A percentile compares a stretch with the other conserved stretches of the same genome.
These are phyloP conservation scores for Porites divaricata DNA, from an alignment of 92 coral and sea anemone species.

Conservation along the genomic window DNA sequence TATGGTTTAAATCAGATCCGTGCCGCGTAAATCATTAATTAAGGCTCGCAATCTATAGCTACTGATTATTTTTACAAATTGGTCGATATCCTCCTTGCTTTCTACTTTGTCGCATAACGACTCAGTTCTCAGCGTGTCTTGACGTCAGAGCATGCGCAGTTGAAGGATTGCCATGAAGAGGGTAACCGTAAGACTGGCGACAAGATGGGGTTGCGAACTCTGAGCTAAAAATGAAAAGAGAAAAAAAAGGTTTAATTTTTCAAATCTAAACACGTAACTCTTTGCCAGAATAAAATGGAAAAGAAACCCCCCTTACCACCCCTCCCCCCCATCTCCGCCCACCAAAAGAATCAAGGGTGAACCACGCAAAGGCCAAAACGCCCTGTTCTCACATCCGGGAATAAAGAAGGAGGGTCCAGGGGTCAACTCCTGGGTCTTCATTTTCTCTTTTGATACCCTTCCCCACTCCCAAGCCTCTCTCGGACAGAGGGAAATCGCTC, in stretches of 20 bases:
- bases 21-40: slow-evolving; percentile 13
- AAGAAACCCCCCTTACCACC: no score
- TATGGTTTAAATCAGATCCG: neutral
- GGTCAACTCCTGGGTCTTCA: no score
- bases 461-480: no score
- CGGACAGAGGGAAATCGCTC: no score
- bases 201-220: slow-evolving; percentile 3
- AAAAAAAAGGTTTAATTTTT: neutral
- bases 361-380: no score
- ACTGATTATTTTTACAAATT: slow-evolving; percentile 9
- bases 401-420: no score
- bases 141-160: slow-evolving; percentile 12
- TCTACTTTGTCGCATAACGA: neutral
- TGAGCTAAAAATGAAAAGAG: slow-evolving; percentile 10
- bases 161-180: slow-evolving; percentile 7
- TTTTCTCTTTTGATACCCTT: no score
- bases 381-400: no score
- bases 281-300: no score
- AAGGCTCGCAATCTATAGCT: neutral
- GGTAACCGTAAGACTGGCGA: neutral
- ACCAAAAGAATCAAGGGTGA: no score
- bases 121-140: neutral
- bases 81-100: neutral
- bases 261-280: neutral
- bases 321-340: no score